These are phyloP conservation scores for Mungos mungo DNA, from an alignment of 2,113 vertebrate genomes.

Conservation along the genomic window DNA sequence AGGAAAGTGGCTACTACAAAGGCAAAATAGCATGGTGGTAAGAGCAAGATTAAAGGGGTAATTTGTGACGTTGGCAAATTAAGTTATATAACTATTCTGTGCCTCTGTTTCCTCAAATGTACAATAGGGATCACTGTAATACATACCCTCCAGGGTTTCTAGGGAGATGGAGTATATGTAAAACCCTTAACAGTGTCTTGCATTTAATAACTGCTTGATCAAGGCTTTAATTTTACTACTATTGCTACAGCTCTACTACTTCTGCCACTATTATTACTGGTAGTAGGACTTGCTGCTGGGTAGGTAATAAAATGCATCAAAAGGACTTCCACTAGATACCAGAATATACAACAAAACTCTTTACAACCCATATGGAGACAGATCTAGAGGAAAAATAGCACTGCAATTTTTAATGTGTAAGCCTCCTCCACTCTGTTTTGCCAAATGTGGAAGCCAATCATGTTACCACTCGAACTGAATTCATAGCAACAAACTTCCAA, in stretches of 20 bases:
- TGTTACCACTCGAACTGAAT: not conserved
- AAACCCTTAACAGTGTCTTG: not conserved
- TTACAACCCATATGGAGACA: not conserved
- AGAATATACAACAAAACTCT: not conserved
- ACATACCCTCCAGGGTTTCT: not conserved
- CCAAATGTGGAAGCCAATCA: not conserved
- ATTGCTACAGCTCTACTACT: not conserved
- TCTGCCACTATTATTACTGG: not conserved
- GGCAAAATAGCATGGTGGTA: not conserved
- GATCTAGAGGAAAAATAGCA: not conserved
- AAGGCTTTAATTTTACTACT: not conserved
- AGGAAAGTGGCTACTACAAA: not conserved
- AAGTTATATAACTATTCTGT: not conserved
- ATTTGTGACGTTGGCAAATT: not conserved
- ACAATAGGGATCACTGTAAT: not conserved
- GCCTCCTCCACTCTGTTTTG: not conserved
- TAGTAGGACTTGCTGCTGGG: not conserved
- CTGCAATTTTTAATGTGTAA: not conserved
- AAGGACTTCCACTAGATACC: not conserved
- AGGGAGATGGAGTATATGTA: not conserved
- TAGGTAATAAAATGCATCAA: not conserved
- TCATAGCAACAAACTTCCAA: not conserved
- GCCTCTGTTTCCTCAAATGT: slow-evolving; percentile 11
- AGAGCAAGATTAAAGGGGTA: not conserved
- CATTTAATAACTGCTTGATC: not conserved